Base-by-base conservation (phyloP, 2,888 invertebrate species). In the Terebella lapidaria region DNA sequence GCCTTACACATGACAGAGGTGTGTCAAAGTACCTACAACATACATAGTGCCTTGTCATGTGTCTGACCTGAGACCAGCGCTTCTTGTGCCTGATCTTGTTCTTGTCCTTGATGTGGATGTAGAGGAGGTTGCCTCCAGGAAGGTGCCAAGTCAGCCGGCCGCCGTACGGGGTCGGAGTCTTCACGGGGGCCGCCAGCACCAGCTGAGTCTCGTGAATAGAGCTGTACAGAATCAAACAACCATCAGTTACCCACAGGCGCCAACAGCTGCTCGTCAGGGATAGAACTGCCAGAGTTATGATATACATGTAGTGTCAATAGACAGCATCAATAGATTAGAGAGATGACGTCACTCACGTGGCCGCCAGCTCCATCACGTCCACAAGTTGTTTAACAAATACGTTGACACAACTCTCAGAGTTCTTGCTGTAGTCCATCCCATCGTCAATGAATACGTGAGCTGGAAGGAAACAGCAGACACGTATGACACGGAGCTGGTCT, bases 381-480 rank as follows among this genome's bases (percentile, higher is more conserved):
- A 77, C 71, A 1, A 78, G 64, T 52, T 75, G 73, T 5, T 67
- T 65, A 69, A 88, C 87, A 81, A 93, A 92, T 0, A 73, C 73
- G 64, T 77, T 78, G 42, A 90, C 89, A 76, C 94, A 80, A 0
- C 47, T 87, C 46, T 87, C 86, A 29, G 90, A 90, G 80, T 92
- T 90, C 77, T 94, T 85, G 62, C 85, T 88, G 71, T 94, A 88
- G 85, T 95, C 95, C 80, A 94, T 97, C 1, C 96, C 94, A 80
- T 99, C 97, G 82, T 99, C 97, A 82, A 99, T 92, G 83, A 93
- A 95, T 67, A 97, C 92, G 79, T 99, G 97, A 65, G 96, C 97
- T 95, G 81, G 4, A 22, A 29, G 4, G 10, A 10, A n/a, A n/a
- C n/a, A n/a, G n/a, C n/a, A n/a, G n/a, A n/a, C n/a, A n/a, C n/a